These are phyloP conservation scores for Lithophane socia DNA, from an alignment of 2,888 invertebrate genomes.

Conservation along the genomic window DNA sequence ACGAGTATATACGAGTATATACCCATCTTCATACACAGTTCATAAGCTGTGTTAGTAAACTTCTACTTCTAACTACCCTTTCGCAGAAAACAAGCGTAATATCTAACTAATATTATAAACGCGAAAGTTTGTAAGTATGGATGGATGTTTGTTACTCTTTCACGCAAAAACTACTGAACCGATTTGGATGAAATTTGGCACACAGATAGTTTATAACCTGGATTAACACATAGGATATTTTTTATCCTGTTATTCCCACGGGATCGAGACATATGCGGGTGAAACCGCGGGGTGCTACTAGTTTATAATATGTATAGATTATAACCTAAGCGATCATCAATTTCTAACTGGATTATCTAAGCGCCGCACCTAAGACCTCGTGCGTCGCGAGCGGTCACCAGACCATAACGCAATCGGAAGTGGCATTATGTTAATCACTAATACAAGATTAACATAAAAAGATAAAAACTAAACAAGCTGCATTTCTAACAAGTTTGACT, in stretches of 20 bases:
- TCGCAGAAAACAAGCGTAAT: background rate
- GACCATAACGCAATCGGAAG: slow-evolving; percentile 26
- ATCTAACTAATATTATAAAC: background rate
- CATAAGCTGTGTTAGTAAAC: background rate
- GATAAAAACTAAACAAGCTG: slow-evolving; percentile 25
- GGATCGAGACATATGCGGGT: too few species aligned
- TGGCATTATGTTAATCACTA: slow-evolving; percentile 35
- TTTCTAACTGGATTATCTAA: slow-evolving; percentile 14
- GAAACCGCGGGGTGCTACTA: too few species aligned
- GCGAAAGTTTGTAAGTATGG: too few species aligned
- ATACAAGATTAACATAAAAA: slow-evolving; percentile 38
- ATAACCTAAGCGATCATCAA: background rate
- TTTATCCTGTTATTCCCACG: too few species aligned
- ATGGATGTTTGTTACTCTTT: too few species aligned
- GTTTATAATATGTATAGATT: background rate
- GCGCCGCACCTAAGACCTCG: background rate
- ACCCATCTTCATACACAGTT: background rate
- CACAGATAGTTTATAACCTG: too few species aligned
- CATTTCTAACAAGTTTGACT: slow-evolving; percentile 42
- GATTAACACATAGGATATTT: too few species aligned
- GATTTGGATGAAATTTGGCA: too few species aligned
- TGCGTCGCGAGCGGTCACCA: slow-evolving; percentile 1
- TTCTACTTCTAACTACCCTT: background rate
- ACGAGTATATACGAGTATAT: background rate
- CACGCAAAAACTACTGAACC: too few species aligned